A percentile compares a stretch with the other conserved stretches of the same genome.
Evolutionary conservation across 2,113 vertebrate genomes (phyloP).

Genomic region (Otolemur garnettii): DNA sequence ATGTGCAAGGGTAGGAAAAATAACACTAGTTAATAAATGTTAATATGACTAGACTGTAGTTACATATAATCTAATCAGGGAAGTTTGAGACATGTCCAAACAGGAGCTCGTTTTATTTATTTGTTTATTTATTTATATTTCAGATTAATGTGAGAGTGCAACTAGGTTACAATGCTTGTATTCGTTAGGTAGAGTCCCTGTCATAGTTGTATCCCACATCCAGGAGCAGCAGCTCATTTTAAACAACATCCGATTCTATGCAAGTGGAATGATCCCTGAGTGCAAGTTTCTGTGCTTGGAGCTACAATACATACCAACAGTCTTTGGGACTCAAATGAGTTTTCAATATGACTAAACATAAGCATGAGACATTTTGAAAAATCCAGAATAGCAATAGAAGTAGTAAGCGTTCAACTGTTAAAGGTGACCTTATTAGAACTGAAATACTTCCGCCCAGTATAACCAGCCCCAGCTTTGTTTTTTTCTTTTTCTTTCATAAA

Average conservation of each 20-base stretch:
- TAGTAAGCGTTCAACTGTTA: neutral
- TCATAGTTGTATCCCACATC: too few species aligned
- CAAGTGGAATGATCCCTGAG: neutral
- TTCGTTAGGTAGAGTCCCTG: too few species aligned
- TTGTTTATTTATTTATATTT: too few species aligned
- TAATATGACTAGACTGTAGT: neutral
- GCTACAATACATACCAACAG: neutral
- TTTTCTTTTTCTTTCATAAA: too few species aligned
- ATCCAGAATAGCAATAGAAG: neutral
- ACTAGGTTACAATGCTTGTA: too few species aligned
- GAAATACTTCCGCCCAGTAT: neutral
- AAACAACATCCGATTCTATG: neutral
- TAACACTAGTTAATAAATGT: neutral
- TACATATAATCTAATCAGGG: neutral
- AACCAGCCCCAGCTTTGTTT: neutral
- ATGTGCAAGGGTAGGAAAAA: neutral
- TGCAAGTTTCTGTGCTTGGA: neutral
- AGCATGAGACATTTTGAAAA: neutral
- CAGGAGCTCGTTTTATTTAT: neutral
- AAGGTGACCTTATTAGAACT: neutral
- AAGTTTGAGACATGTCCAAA: neutral
- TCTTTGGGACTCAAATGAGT: neutral
- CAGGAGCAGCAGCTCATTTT: neutral
- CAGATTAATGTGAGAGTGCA: too few species aligned
- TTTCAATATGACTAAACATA: neutral